These are phyloP conservation scores for Drosophila subpulchrella DNA, from an alignment of 1,140 invertebrate genomes.

Conservation along the genomic window DNA sequence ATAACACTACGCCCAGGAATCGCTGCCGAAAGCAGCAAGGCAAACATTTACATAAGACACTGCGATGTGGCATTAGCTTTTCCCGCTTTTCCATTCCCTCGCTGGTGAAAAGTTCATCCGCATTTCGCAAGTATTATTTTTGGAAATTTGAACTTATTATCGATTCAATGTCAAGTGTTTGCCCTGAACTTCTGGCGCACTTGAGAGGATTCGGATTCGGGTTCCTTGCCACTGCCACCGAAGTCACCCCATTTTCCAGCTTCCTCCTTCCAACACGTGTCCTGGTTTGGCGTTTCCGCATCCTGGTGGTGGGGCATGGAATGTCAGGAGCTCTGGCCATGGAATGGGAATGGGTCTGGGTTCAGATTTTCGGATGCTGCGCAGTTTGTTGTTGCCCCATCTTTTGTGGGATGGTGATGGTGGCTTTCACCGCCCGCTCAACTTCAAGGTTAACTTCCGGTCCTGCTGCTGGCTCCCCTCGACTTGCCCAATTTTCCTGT, in stretches of 20 bases:
- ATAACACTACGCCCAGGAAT: conserved; percentile 9
- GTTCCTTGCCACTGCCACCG: conserved; percentile 13
- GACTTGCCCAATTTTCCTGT: conserved; percentile 34
- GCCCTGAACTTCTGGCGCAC: conserved; percentile 50
- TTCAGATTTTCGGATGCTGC: conserved; percentile 57
- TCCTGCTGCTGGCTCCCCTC: conserved; percentile 23
- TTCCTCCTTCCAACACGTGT: conserved; percentile 65
- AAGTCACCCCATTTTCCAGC: conserved; percentile 57
- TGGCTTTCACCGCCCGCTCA: conserved; percentile 29
- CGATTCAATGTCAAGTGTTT: conserved; percentile 79
- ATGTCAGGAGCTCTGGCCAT: conserved; percentile 9
- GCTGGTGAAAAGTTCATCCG: conserved; percentile 19
- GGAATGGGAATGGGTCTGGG: not conserved
- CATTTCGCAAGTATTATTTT: conserved; percentile 50
- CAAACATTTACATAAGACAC: conserved; percentile 58
- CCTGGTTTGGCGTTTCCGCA: conserved; percentile 6
- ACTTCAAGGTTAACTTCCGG: conserved; percentile 78
- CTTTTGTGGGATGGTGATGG: not conserved
- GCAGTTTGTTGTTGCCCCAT: conserved; percentile 55
- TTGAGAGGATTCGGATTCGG: conserved; percentile 24
- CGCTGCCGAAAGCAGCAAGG: conserved; percentile 13
- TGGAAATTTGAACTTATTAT: conserved; percentile 70
- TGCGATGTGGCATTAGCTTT: conserved; percentile 29
- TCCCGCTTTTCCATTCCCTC: not conserved
- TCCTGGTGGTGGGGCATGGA: conserved; percentile 51